phyloP scores from a whole-genome alignment of 2,113 vertebrate genomes.

The Strix uralensis region DNA sequence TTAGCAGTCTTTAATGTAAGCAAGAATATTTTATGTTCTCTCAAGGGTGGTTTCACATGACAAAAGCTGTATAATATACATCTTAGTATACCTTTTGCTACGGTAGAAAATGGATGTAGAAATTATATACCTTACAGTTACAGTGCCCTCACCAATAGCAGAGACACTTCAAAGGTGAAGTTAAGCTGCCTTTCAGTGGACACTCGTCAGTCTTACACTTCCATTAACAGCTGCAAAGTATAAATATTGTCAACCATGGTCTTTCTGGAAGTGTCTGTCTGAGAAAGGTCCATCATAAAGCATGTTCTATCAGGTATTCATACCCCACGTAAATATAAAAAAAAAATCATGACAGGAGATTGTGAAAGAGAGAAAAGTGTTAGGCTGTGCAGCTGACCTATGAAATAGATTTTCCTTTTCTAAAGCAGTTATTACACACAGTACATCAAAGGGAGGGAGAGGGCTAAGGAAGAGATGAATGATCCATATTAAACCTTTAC shows the following conservation, averaged over 20 bases:
- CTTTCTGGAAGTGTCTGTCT: not conserved
- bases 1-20: slow-evolving; percentile 2
- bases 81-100: not conserved
- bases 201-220: not conserved
- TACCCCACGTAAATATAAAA: not conserved
- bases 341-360: not conserved
- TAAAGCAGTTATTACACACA: not conserved
- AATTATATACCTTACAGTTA: not conserved
- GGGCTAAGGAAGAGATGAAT: slow-evolving; percentile 43
- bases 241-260: not conserved
- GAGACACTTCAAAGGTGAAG: not conserved
- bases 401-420: slow-evolving; percentile 37
- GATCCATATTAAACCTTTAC: slow-evolving; percentile 36
- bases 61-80: not conserved
- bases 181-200: not conserved
- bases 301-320: not conserved
- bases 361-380: not conserved
- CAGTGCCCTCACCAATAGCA: not conserved
- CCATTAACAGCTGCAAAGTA: not conserved
- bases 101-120: not conserved
- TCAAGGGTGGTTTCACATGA: not conserved
- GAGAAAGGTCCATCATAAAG: not conserved
- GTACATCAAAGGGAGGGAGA: slow-evolving; percentile 1
- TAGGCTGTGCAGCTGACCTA: not conserved
- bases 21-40: not conserved